Evolutionary conservation across 2,113 vertebrate species (phyloP).

Genomic region (Bostrychus sinensis): DNA sequence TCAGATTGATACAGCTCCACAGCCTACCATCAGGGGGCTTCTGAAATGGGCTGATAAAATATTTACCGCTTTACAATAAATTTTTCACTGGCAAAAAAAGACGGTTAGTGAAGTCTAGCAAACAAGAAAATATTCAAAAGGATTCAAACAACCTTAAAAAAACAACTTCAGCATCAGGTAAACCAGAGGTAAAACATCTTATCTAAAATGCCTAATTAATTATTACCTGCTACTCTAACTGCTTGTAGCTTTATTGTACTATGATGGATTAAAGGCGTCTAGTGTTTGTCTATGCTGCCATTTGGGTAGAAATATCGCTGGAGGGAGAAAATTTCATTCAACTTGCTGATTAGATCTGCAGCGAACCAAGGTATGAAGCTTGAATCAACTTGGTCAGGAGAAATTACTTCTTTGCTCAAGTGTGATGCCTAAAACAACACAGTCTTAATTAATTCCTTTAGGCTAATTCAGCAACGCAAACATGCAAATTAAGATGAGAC

Average conservation of each 20-base stretch:
- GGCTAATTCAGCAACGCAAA: conserved; percentile 61
- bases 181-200: too few relatives aligned
- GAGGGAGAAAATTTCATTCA: conserved; percentile 56
- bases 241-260: conserved; percentile 20
- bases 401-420: conserved; percentile 44
- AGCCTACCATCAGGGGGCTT: conserved; percentile 64
- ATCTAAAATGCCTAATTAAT: conserved; percentile 11
- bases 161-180: background rate
- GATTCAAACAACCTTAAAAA: conserved; percentile 16
- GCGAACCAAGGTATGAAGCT: conserved; percentile 54
- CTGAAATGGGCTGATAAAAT: conserved; percentile 75
- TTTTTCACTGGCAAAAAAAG: conserved; percentile 71
- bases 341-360: conserved; percentile 63
- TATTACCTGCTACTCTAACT: conserved; percentile 17
- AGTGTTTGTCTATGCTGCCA: conserved; percentile 11
- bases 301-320: conserved; percentile 39
- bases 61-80: conserved; percentile 66
- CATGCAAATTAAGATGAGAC: conserved; percentile 62
- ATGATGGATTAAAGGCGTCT: conserved; percentile 38
- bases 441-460: conserved; percentile 61
- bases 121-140: conserved; percentile 29
- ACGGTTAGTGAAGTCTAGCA: conserved; percentile 28
- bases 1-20: conserved; percentile 62
- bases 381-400: conserved; percentile 50
- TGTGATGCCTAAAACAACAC: conserved; percentile 59